Evolutionary conservation across 2,888 invertebrate species (phyloP), one percentile per base, ranked within the genome.

Genomic region (Nebria brevicollis): DNA sequence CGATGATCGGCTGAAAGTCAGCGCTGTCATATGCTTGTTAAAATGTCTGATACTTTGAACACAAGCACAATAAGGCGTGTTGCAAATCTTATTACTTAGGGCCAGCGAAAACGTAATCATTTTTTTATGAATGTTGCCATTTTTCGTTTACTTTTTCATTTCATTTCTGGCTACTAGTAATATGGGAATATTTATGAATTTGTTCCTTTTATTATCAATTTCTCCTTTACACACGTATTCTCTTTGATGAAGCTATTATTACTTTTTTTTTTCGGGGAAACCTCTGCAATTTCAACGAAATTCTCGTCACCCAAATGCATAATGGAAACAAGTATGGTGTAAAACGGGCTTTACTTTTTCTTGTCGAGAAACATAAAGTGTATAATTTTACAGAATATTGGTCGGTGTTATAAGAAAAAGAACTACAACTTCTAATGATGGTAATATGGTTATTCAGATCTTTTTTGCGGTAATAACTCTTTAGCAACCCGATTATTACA

Each of bases 11-110:
- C 54, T 54, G 54, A 54, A 54, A 54, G 54, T 54, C 54, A 54
- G 54, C 54, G 54, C 54, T 54, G 54, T 54, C 54, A 54, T 54
- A 54, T 54, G 54, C 54, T 54, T 54, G 54, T 54, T 54, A 54
- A 11, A 54, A 54, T 13, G 54, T 7, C 54, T 54, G 54, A 54
- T 54, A 54, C 8, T 54, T 13, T 54, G 13, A 8, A 54, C 54
- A 13, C 13, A 54, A 8, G 11, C 54, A 54, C 54, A 8, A 54
- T 54, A 54, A 13, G 54, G 54, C 54, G 54, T 54, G 54, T 54
- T 54, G 54, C 54, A 13, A 54, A 54, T 54, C 54, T 54, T 54
- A 11, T 54, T 11, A 54, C 54, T 54, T 54, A 13, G 4, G 2
- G 2, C 11, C 11, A 54, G 2, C 54, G 13, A 54, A 54, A 54